Conservation (phyloP, 2,888 invertebrate species). For the Fragum whitleyi region DNA sequence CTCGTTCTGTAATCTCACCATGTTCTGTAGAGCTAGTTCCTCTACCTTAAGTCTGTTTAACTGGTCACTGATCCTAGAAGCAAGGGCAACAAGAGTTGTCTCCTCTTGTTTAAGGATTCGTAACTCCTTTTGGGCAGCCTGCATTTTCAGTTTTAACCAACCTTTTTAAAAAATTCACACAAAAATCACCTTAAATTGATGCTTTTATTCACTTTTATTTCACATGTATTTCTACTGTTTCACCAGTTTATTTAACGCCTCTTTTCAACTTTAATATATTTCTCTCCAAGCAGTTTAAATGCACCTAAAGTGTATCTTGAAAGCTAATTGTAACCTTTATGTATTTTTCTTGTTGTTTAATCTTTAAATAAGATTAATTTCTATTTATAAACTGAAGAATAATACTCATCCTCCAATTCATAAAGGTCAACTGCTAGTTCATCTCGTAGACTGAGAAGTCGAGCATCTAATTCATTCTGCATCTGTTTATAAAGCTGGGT, state of each 20-base stretch:
- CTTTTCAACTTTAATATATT: too few relatives aligned
- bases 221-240: too few relatives aligned
- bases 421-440: constrained; percentile 97
- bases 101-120: constrained; percentile 72
- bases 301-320: too few relatives aligned
- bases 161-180: neutral
- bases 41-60: constrained; percentile 73
- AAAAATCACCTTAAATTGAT: too few relatives aligned
- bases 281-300: too few relatives aligned
- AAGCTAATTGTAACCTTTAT: too few relatives aligned
- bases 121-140: constrained; percentile 64
- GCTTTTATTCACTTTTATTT: too few relatives aligned
- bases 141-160: constrained; percentile 23
- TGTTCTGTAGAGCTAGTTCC: constrained; percentile 57
- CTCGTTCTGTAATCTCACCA: constrained; percentile 54
- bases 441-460: constrained; percentile 95
- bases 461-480: constrained; percentile 96
- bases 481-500: constrained; percentile 95
- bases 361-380: too few relatives aligned
- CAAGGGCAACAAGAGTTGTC: constrained; percentile 66
- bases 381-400: constrained; percentile 86
- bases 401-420: constrained; percentile 97
- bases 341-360: too few relatives aligned
- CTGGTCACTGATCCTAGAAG: constrained; percentile 73
- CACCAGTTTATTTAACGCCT: too few relatives aligned